phyloP scores from a whole-genome alignment of 92 coral and sea anemone species.

The Porites cylindrica region DNA sequence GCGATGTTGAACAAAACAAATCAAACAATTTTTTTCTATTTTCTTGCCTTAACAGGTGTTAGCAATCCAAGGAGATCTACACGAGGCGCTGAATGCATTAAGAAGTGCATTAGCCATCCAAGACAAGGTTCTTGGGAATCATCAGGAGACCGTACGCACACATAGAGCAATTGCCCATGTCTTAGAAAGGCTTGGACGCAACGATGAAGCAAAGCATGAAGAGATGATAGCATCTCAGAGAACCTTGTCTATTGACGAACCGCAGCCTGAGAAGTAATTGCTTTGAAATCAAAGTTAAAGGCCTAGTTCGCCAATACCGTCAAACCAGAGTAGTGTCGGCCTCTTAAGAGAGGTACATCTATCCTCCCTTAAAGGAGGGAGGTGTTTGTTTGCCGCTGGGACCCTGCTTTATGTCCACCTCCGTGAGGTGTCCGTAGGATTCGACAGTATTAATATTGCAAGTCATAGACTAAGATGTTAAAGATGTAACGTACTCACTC shows the following conservation, averaged over 20 bases:
- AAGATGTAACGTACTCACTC: too few species aligned
- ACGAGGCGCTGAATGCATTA: constrained; percentile 85
- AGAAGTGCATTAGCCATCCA: constrained; percentile 86
- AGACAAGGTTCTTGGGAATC: constrained; percentile 87
- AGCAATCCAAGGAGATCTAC: constrained; percentile 57
- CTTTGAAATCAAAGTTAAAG: neutral
- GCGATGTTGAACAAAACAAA: neutral
- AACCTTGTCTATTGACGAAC: constrained; percentile 36
- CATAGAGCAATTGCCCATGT: constrained; percentile 75
- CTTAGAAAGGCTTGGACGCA: constrained; percentile 74
- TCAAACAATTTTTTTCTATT: neutral
- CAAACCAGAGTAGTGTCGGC: too few species aligned
- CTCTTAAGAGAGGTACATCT: too few species aligned
- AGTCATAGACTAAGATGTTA: too few species aligned
- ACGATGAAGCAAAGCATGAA: constrained; percentile 82
- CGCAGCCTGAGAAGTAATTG: constrained; percentile 58
- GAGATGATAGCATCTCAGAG: constrained; percentile 67
- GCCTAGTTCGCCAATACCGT: too few species aligned
- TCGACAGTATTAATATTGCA: too few species aligned
- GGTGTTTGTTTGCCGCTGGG: too few species aligned
- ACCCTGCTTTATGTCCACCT: too few species aligned
- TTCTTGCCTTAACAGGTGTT: constrained; percentile 16
- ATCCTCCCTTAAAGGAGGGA: too few species aligned
- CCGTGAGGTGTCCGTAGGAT: too few species aligned
- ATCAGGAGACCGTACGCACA: constrained; percentile 74